Base-by-base conservation (phyloP, 2,797 vertebrate genomes). In the Sylvia borin region DNA sequence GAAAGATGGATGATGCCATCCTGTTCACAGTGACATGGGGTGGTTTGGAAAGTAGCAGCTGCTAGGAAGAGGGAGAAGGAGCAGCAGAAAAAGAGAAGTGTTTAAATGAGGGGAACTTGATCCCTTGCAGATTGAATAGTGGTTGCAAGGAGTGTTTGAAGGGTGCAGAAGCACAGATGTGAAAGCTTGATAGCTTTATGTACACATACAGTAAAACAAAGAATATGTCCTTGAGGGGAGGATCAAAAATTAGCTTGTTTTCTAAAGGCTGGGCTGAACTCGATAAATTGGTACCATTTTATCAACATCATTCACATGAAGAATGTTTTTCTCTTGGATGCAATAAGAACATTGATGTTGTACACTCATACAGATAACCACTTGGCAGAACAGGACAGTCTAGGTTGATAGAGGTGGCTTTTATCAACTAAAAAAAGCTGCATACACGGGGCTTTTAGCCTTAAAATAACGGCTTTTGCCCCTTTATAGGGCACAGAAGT, bases 301-400 rank as follows among this genome's bases (percentile, higher is more conserved):
- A 96, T 96, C 94, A 60, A 42, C 67, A 6, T 76, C 54, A 62
- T 50, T 93, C 91, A 92, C 60, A 48, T 61, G 82, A 90, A 66
- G 47, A 92, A 75, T 11, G 8, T 86, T 72, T 62, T 43, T 95
- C 36, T 48, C 4, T 0, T 75, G 91, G 57, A n/a, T 96, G 60
- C 58, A 75, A 14, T 90, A 88, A 18, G 5, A 75, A 27, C 47
- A n/a, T 34, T 81, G 74, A 54, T 85, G 73, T 0, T 81, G 43
- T 40, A 6, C 24, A 40, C 67, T 81, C 4, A 2, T 66, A 24
- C 7, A 84, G 79, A 92, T 95, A 90, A 62, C 11, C 24, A 14
- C 32, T 55, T 47, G 17, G 58, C 43, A 85, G 70, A 85, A 34
- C 5, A 50, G 76, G 32, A 60, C 51, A 55, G 55, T 34, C 32